Evolutionary conservation across 1,140 invertebrate genomes (phyloP).

Genomic region (Plodia interpunctella): DNA sequence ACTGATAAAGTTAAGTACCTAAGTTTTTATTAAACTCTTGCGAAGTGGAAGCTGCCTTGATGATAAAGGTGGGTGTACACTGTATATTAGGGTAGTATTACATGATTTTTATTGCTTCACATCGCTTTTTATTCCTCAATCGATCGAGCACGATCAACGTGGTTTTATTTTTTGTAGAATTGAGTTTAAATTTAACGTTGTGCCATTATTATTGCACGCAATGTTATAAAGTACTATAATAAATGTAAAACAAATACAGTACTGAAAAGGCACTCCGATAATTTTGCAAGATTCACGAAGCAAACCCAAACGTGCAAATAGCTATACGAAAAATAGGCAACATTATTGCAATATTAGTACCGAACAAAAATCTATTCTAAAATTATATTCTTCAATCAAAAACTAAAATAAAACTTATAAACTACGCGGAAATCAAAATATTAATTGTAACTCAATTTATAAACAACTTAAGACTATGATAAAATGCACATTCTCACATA

Average conservation of each 20-base stretch:
- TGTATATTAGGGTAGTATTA: too few relatives aligned
- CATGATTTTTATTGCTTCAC: neutral
- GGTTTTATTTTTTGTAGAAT: too few relatives aligned
- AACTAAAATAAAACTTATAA: slow-evolving; percentile 5
- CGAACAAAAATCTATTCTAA: slow-evolving; percentile 3
- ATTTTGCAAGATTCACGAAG: neutral
- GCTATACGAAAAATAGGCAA: neutral
- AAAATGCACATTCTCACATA: neutral
- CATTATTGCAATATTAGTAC: neutral
- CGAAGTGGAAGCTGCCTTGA: too few relatives aligned
- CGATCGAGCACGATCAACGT: slow-evolving; percentile 10
- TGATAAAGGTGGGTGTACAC: too few relatives aligned
- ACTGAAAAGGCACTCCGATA: too few relatives aligned
- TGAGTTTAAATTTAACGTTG: too few relatives aligned
- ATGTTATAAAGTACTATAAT: too few relatives aligned
- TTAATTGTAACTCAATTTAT: slow-evolving; percentile 1
- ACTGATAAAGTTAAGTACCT: slow-evolving; percentile 46
- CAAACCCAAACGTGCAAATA: neutral
- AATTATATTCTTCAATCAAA: slow-evolving; percentile 7
- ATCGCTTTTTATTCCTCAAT: too few relatives aligned
- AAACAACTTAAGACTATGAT: neutral
- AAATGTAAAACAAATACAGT: too few relatives aligned
- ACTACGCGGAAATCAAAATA: slow-evolving; percentile 1
- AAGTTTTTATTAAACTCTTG: neutral
- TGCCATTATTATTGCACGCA: too few relatives aligned